phyloP scores from a whole-genome alignment of 2,113 vertebrate species.

The Leptocoma aspasia region DNA sequence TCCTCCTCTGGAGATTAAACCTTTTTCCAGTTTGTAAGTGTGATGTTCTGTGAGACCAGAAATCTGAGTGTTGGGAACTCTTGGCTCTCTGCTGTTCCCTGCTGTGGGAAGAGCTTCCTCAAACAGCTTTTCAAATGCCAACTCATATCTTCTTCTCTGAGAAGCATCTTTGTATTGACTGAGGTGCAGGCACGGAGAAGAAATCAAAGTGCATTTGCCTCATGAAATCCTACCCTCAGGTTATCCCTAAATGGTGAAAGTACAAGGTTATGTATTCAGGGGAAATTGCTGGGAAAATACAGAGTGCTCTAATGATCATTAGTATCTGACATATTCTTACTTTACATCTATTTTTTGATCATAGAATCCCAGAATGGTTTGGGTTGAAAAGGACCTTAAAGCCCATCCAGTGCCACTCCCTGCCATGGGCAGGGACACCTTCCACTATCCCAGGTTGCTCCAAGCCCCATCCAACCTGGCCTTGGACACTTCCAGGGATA shows the following conservation, averaged over 20 bases:
- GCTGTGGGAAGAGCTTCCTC: background rate
- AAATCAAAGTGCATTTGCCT: background rate
- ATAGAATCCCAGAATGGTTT: background rate
- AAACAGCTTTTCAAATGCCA: background rate
- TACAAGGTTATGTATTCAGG: background rate
- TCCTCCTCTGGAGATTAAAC: background rate
- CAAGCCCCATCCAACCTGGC: background rate
- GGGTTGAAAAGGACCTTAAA: background rate
- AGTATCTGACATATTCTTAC: background rate
- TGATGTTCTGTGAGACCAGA: background rate
- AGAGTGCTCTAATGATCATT: background rate
- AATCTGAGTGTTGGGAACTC: background rate
- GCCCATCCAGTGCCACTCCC: background rate
- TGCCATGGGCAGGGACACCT: background rate
- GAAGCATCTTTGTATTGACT: background rate
- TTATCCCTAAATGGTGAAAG: background rate
- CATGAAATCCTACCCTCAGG: background rate
- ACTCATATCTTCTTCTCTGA: background rate
- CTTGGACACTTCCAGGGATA: background rate
- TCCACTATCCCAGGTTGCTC: background rate
- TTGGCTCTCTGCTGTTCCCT: background rate
- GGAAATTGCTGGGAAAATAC: background rate
- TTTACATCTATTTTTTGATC: background rate
- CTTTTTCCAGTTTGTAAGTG: background rate
- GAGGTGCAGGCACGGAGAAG: background rate